These are phyloP conservation scores for Mastomys coucha DNA, from an alignment of 2,113 vertebrate species.

Conservation along the genomic window DNA sequence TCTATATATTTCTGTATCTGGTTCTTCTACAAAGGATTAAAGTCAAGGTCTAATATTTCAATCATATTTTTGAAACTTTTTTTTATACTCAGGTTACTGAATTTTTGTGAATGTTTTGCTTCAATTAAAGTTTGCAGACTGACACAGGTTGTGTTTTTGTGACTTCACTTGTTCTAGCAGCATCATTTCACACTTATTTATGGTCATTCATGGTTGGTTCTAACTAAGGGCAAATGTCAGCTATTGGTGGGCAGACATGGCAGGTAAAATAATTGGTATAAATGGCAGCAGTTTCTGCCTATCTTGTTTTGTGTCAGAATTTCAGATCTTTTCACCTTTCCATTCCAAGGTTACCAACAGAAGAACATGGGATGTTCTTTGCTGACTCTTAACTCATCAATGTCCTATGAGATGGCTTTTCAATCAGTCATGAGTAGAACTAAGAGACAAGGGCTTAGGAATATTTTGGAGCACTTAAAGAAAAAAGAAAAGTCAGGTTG, in stretches of 20 bases:
- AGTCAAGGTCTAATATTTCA: not conserved
- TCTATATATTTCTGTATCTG: not conserved
- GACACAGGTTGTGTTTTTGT: not conserved
- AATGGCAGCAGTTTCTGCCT: not conserved
- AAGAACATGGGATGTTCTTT: constrained; percentile 4
- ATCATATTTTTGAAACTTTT: not conserved
- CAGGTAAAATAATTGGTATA: constrained; percentile 6
- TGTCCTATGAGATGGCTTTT: not conserved
- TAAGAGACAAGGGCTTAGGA: not conserved
- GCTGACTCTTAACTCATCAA: not conserved
- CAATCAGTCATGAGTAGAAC: not conserved
- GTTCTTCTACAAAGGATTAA: constrained; percentile 3
- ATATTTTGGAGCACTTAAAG: not conserved
- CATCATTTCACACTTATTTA: not conserved
- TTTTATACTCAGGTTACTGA: not conserved
- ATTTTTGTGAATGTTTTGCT: not conserved
- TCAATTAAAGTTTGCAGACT: not conserved
- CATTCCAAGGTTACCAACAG: not conserved
- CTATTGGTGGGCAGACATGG: not conserved
- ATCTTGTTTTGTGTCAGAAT: not conserved
- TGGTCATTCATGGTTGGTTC: not conserved
- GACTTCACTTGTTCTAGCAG: not conserved
- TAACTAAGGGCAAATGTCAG: not conserved
- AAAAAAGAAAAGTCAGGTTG: not conserved
- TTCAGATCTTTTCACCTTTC: not conserved